Evolutionary conservation across 2,888 invertebrate genomes (phyloP), one percentile per base, ranked within the genome.

Genomic region (Aphodius granarius): DNA sequence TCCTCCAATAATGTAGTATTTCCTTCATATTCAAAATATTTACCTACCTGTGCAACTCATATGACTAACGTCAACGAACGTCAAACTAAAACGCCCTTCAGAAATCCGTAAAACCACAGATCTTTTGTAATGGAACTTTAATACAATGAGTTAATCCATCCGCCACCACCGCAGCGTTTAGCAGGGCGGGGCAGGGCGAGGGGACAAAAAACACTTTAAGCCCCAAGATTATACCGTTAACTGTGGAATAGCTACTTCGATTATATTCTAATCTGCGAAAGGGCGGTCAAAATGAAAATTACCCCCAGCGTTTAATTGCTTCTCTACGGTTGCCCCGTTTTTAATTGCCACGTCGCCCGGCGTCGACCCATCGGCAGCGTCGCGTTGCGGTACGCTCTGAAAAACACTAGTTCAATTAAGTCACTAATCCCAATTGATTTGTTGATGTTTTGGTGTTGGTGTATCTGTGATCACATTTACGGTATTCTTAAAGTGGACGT

Each of bases 141-240:
- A 73, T 76, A 76, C 73, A 76, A 76, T 71, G 73, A 73, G 76
- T 73, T 76, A 76, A 76, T 76, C 76, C 76, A 68, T 76, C 71
- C 65, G 71, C 73, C 65, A 73, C 73, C 43, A 13, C 43, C 43
- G 43, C 9, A 64, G 72, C 71, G 73, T 76, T 76, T 71, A 43
- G 63, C 71, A 43, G 73, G 16, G 62, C 23, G 73, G 73, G 43
- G 43, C 43, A 19, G 23, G 13, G 43, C 66, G 73, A 72, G 63
- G 62, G 63, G 68, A 73, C 73, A 75, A 76, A 76, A 76, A 70
- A 68, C 70, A 70, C 64, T 64, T 71, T 73, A 76, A 76, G 71
- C 76, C 20, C 74, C 72, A 62, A 70, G 74, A 74, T 74, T 74
- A 70, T 43, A 63, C 74, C 68, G 72, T 76, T 76, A 74, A 76